Base-by-base conservation (phyloP, 2,797 vertebrate species). In the Phataginus tricuspis region DNA sequence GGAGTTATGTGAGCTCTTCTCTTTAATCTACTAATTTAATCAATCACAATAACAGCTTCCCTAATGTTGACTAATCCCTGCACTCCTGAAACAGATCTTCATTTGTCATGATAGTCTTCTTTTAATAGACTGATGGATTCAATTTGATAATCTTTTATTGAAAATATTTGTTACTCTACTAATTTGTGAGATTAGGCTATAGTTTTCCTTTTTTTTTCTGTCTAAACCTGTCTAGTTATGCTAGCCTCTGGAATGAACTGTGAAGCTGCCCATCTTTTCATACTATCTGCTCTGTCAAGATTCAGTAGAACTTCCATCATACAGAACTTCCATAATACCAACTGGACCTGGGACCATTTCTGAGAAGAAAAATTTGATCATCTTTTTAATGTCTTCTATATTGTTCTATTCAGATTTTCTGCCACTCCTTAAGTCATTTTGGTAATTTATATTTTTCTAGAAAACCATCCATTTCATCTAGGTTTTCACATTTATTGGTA, bases 31-130 rank as follows among this genome's bases (percentile, higher is more conserved):
- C 86, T 95, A 93, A 74, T 79, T 23, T 85, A 69, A 88, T 83
- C 84, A 78, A 96, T 96, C 86, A 97, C 5, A 97, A 61, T 83
- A 82, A 72, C 31, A 96, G 71, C 69, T 85, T 66, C 86, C 37
- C 55, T 91, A 93, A 66, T 94, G 66, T 71, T 92, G 29, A 94
- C 69, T 37, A 96, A 84, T 92, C 55, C 77, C 34, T 95, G 29
- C 2, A 90, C 18, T 95, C 34, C n/a, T 90, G 51, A 77, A 57
- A 86, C 69, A 96, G 72, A 71, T 2, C 29, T 85, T 96, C 64
- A 83, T 57, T 94, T 96, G 66, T 95, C 51, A 91, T 5, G 15
- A 77, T 59, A 75, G 80, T 90, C n/a, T 66, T 95, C 57, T 80
- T 91, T 92, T 89, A 61, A 77, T 78, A 95, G 21, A n/a, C 5